Percentiles rank a stretch among this genome's conserved stretches.
Conservation (phyloP, 1,140 invertebrate genomes). For the Drosophila melanica region DNA sequence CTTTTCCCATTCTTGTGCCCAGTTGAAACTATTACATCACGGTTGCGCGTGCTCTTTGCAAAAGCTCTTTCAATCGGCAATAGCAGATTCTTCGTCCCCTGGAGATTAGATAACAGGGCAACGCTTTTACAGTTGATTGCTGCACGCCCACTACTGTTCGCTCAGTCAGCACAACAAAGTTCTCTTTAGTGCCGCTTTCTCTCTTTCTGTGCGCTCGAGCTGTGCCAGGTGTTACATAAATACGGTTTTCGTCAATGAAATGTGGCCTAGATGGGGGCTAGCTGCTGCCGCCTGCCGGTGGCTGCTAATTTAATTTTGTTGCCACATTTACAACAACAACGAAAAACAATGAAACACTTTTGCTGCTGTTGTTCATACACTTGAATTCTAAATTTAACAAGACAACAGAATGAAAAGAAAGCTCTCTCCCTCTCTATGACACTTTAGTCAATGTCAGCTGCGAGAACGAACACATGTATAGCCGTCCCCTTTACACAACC, state of each 20-base stretch:
- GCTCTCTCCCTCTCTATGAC: conserved; percentile 34
- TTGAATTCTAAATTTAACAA: conserved; percentile 72
- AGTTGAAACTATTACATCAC: conserved; percentile 67
- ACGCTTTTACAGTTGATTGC: conserved; percentile 15
- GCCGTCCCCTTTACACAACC: conserved; percentile 21
- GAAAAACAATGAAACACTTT: conserved; percentile 19
- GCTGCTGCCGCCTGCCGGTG: too few relatives aligned
- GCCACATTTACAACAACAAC: conserved; percentile 16
- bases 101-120: conserved; percentile 52
- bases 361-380: conserved; percentile 32
- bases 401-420: conserved; percentile 29
- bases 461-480: conserved; percentile 6
- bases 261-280: conserved; percentile 32
- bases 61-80: conserved; percentile 30
- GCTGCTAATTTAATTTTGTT: conserved; percentile 66
- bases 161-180: conserved; percentile 3
- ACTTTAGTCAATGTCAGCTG: conserved; percentile 50
- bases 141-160: neutral
- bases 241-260: conserved; percentile 47
- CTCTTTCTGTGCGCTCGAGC: conserved; percentile 20
- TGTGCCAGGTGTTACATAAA: conserved; percentile 66
- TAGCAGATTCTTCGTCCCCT: neutral
- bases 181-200: conserved; percentile 19
- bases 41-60: conserved; percentile 56
- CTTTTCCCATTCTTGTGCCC: neutral